Evolutionary conservation across 2,797 vertebrate species (phyloP).

Genomic region (Cryptoblepharus egeriae): DNA sequence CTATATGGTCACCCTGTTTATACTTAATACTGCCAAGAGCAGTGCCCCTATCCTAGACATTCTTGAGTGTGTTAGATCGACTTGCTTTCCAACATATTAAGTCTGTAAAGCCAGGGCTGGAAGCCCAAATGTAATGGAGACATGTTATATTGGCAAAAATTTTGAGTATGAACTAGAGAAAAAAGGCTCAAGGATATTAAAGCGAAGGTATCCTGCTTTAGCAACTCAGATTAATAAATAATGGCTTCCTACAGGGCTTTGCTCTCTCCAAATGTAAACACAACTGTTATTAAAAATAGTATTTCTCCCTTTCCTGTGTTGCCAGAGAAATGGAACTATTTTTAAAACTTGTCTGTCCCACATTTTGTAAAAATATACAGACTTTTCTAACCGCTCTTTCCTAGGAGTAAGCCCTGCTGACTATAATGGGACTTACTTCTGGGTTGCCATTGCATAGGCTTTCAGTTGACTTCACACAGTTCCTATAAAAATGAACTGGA

Average conservation of each 20-base stretch:
- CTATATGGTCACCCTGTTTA: too few relatives aligned
- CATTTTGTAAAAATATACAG: neutral
- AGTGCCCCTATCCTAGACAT: neutral
- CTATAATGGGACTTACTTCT: too few relatives aligned
- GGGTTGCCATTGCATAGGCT: too few relatives aligned
- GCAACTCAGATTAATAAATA: slow-evolving; percentile 23
- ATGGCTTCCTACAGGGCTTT: neutral
- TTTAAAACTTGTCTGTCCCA: slow-evolving; percentile 2
- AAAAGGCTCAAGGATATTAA: neutral
- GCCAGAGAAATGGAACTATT: slow-evolving; percentile 11
- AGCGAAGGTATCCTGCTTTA: neutral
- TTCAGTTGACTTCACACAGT: too few relatives aligned
- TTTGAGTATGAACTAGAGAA: neutral
- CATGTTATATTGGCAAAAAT: slow-evolving; percentile 25
- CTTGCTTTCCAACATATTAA: slow-evolving; percentile 27
- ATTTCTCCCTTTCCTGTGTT: slow-evolving; percentile 18
- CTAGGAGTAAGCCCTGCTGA: too few relatives aligned
- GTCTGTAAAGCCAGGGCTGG: slow-evolving; percentile 1
- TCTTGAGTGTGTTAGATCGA: neutral
- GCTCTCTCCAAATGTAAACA: slow-evolving; percentile 14
- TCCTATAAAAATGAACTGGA: too few relatives aligned
- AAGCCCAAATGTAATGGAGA: neutral
- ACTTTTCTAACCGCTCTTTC: too few relatives aligned
- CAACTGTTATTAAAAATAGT: neutral
- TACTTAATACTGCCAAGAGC: slow-evolving; percentile 38